Evolutionary conservation across 2,888 invertebrate genomes (phyloP).

Genomic region (Taphrorychus bicolor): DNA sequence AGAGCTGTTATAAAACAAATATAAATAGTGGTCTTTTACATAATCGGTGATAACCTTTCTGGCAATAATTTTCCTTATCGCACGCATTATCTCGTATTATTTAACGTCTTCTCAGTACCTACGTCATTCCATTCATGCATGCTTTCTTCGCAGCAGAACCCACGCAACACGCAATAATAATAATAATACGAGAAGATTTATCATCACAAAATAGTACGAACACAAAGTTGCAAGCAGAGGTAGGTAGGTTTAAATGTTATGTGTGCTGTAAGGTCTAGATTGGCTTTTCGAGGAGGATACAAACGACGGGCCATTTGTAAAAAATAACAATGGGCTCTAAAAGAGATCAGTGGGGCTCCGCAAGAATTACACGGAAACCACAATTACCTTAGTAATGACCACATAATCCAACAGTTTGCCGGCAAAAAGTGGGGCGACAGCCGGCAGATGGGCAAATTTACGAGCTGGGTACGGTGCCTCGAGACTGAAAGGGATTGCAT

Average conservation of each 20-base stretch:
- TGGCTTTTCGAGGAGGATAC: neutral
- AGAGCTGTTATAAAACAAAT: neutral
- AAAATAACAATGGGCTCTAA: neutral
- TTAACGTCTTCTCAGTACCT: neutral
- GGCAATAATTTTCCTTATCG: neutral
- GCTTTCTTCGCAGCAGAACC: neutral
- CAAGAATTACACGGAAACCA: conserved; percentile 9
- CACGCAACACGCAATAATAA: too few relatives aligned
- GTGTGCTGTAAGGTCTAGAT: neutral
- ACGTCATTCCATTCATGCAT: neutral
- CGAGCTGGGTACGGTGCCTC: neutral
- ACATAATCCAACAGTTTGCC: conserved; percentile 14
- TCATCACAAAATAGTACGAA: too few relatives aligned
- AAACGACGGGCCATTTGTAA: neutral
- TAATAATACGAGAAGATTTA: too few relatives aligned
- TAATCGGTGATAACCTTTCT: neutral
- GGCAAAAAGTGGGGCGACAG: conserved; percentile 11
- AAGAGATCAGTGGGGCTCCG: neutral
- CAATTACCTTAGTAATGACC: conserved; percentile 20
- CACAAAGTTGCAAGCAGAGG: too few relatives aligned
- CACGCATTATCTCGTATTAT: neutral
- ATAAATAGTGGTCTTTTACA: neutral
- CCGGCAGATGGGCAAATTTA: conserved; percentile 26
- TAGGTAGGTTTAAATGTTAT: too few relatives aligned
- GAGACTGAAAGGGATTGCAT: conserved; percentile 9